Base-by-base conservation (phyloP, 1,140 invertebrate species). In the Copidosoma floridanum region DNA sequence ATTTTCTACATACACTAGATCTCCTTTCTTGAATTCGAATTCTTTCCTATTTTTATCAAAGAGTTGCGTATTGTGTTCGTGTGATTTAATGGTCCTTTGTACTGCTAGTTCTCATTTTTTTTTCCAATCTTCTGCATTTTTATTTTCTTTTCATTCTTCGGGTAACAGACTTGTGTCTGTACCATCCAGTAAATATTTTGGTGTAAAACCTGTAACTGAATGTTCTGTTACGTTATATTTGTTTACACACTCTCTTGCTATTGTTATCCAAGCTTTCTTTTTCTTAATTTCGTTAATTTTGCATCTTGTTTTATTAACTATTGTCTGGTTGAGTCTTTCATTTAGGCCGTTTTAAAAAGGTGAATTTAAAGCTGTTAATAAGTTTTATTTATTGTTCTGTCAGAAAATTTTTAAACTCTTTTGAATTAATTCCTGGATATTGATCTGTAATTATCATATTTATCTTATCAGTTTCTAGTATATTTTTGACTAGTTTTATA, bases 391-490 rank as follows among this genome's bases (percentile, higher is more conserved):
- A 56, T 18, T 66, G 38, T 32, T 52, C 20, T 44, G 57, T 20
- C 40, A 64, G 7, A 29, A 57, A 65, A 40, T 65, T 4, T 57
- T 65, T 63, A 57, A 65, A 63, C 40, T 65, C 47, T 63, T 48
- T 63, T 24, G 57, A 60, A 27, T 63, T 65, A 18, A 51, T 51
- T 35, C 60, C 60, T 12, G 64, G 64, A 29, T 65, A 65, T 53
- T 65, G 60, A 32, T 65, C 60, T 16, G 64, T 32, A 20, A 65
- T n/a, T 14, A 66, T 59, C n/a, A 51, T 61, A 2, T 48, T 63
- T 52, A 77, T 75, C 8, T 70, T 63, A 18, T 72, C n/a, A 2
- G 38, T 52, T 61, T 71, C 16, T 35, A 18, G 3, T 21, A 68
- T 21, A 1, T 72, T 64, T 18, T 51, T 6, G n/a, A n/a, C n/a